These are phyloP conservation scores for Choloepus didactylus DNA, from an alignment of 2,797 vertebrate species.

Conservation along the genomic window DNA sequence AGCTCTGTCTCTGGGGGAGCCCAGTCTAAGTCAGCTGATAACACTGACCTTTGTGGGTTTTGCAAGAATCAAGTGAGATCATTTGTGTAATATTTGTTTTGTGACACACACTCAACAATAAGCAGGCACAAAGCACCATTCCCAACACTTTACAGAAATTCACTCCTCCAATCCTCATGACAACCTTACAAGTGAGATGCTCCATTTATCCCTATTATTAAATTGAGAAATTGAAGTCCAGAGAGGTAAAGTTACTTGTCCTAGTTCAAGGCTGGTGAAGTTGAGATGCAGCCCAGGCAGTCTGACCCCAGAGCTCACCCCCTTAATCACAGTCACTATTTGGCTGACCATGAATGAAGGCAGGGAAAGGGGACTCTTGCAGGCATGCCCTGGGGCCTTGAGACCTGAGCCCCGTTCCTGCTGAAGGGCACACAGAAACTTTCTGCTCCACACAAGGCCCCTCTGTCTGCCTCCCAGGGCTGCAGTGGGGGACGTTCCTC, in stretches of 20 bases:
- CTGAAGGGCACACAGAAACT: not conserved
- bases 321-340: not conserved
- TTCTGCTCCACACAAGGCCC: slow-evolving; percentile 73
- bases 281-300: not conserved
- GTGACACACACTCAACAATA: fast-evolving
- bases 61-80: not conserved
- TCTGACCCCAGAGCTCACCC: not conserved
- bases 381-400: fast-evolving
- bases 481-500: slow-evolving; percentile 32
- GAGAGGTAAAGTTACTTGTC: not conserved
- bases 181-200: not conserved
- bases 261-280: not conserved
- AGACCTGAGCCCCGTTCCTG: not conserved
- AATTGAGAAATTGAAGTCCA: not conserved
- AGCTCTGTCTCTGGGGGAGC: not conserved
- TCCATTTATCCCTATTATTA: not conserved
- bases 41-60: not conserved
- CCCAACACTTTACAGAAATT: fast-evolving
- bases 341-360: not conserved
- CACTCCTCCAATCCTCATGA: not conserved
- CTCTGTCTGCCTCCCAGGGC: slow-evolving; percentile 59
- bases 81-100: fast-evolving
- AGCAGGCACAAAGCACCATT: not conserved
- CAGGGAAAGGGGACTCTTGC: not conserved
- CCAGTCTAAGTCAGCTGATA: not conserved